Conservation (phyloP, 2,888 invertebrate species). For the Deilephila porcellus region DNA sequence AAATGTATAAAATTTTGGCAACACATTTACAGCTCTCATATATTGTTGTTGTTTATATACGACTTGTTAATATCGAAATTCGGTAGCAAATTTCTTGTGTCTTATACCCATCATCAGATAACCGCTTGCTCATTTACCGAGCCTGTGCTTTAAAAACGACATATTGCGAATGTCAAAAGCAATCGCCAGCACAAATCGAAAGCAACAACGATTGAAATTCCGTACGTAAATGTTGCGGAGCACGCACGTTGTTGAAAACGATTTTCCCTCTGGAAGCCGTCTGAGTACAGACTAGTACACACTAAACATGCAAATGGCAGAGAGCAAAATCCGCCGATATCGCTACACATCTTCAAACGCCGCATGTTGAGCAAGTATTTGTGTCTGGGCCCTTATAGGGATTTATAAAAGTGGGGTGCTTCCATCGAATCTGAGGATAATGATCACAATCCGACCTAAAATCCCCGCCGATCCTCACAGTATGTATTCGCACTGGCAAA, state of each 20-base stretch:
- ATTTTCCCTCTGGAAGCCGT: conserved; percentile 28
- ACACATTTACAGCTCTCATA: no score
- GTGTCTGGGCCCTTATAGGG: conserved; percentile 59
- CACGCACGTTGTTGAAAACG: conserved; percentile 32
- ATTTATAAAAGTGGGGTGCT: conserved; percentile 64
- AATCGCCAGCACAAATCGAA: not conserved
- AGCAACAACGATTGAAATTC: conserved; percentile 13
- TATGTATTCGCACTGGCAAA: conserved; percentile 46
- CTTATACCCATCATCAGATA: no score
- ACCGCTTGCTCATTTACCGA: not conserved
- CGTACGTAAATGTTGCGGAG: conserved; percentile 37
- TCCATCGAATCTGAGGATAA: conserved; percentile 67
- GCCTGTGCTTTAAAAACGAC: not conserved
- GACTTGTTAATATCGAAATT: no score
- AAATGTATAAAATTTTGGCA: no score
- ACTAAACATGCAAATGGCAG: conserved; percentile 60
- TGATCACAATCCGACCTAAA: conserved; percentile 65
- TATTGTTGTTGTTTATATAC: no score
- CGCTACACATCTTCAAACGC: conserved; percentile 51
- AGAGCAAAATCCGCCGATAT: conserved; percentile 51
- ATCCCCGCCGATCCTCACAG: conserved; percentile 54
- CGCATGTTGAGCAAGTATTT: conserved; percentile 61
- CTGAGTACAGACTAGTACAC: conserved; percentile 37
- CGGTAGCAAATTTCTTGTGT: no score
- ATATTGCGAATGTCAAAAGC: not conserved